These are phyloP conservation scores for Lycopodina hypogea DNA, from an alignment of 37 sponge, comb jelly and placozoan species.

Conservation along the genomic window DNA sequence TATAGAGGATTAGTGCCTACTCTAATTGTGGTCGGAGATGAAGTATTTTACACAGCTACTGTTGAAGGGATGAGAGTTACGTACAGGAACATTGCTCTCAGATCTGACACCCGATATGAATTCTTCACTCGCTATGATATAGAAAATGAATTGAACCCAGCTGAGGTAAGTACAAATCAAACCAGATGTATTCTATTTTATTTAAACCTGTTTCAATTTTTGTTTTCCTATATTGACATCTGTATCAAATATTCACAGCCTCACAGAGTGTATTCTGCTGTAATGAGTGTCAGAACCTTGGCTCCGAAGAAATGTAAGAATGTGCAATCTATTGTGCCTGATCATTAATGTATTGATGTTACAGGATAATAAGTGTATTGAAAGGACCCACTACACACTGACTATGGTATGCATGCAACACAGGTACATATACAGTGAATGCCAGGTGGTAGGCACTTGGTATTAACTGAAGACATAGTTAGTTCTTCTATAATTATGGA, in stretches of 20 bases:
- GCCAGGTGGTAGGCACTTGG: too few relatives aligned
- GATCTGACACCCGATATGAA: slow-evolving; percentile 11
- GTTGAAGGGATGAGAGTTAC: not conserved
- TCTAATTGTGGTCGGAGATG: slow-evolving; percentile 36
- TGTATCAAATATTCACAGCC: not conserved
- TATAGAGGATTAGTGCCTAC: slow-evolving; percentile 4
- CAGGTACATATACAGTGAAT: too few relatives aligned
- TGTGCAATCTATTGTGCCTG: too few relatives aligned
- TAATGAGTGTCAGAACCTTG: not conserved
- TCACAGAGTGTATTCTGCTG: not conserved
- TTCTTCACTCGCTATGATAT: slow-evolving; percentile 25
- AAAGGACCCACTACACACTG: too few relatives aligned
- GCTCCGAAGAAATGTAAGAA: too few relatives aligned
- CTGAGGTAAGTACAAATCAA: not conserved
- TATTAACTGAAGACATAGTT: too few relatives aligned
- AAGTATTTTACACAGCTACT: not conserved
- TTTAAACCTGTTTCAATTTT: too few relatives aligned
- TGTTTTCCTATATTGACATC: not conserved
- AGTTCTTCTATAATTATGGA: too few relatives aligned
- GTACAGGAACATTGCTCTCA: slow-evolving; percentile 17
- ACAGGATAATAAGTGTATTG: too few relatives aligned
- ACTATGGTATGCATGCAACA: too few relatives aligned
- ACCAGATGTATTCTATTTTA: too few relatives aligned
- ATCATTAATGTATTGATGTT: too few relatives aligned
- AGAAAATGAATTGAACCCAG: slow-evolving; percentile 1